Conservation (phyloP, 2,888 invertebrate genomes). For the Dryococelus australis region DNA sequence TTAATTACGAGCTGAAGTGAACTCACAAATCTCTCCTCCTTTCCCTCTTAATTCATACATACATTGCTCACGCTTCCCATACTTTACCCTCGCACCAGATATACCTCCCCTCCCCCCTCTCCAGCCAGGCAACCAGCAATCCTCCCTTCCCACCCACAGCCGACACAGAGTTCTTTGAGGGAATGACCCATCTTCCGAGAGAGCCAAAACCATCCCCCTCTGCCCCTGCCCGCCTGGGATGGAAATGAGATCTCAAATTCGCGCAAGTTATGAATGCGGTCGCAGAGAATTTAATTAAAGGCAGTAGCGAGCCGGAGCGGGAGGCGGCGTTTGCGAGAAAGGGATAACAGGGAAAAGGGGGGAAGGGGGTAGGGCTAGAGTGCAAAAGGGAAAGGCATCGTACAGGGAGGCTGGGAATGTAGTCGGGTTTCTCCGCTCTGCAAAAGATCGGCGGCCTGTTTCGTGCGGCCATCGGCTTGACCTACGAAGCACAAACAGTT, state of each 20-base stretch:
- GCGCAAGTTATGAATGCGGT: conserved; percentile 29
- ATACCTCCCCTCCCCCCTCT: not conserved
- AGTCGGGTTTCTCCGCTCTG: not conserved
- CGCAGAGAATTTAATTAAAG: conserved; percentile 29
- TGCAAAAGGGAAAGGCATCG: conserved; percentile 32
- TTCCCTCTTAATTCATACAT: conserved; percentile 18
- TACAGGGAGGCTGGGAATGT: conserved; percentile 2
- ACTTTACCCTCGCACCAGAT: conserved; percentile 16
- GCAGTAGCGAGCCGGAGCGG: conserved; percentile 3
- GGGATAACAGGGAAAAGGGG: not conserved
- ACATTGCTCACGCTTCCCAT: conserved; percentile 18
- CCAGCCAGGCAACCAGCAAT: not conserved
- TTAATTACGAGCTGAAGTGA: conserved; percentile 26
- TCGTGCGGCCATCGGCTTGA: conserved; percentile 16
- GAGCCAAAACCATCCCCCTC: not conserved
- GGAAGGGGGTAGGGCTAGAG: not conserved
- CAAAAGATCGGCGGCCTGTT: conserved; percentile 10
- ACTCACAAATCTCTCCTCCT: conserved; percentile 12
- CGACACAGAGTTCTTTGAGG: conserved; percentile 11
- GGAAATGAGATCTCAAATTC: conserved; percentile 29
- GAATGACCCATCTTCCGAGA: conserved; percentile 27
- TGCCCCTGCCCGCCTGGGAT: not conserved
- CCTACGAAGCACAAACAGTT: conserved; percentile 1
- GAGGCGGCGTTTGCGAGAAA: not conserved
- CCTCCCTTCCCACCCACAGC: not conserved